Evolutionary conservation across 2,888 invertebrate species (phyloP), one percentile per base, ranked within the genome.

Genomic region (Liodrosophila aerea): DNA sequence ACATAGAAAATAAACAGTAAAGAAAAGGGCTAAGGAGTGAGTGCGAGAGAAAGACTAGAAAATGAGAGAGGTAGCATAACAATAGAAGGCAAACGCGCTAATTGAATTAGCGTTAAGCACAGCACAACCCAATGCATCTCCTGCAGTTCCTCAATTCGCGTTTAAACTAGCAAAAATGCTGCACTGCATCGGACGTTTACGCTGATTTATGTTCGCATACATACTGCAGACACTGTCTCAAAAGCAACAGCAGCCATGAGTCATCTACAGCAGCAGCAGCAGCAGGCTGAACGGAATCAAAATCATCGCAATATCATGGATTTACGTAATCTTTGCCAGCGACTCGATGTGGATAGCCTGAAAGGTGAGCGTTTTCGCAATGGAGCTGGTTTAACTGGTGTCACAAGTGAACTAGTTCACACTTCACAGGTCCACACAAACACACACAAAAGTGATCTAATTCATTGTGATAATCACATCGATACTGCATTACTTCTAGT

Each of bases 261-360:
- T 1, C 33, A 47, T 30, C 30, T 30, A 31, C 15, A 18, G 27
- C 40, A 36, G 2, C 29, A 34, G 27, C 57, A 57, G 15, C 51
- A 45, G 29, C 29, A 31, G 40, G 27, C 53, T 5, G 36, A 47
- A 8, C 37, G 39, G 13, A 45, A 34, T 1, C 45, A 49, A 2
- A 36, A 11, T 1, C 30, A 60, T 11, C 49, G 34, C 4, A 54
- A 64, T 11, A 51, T 52, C n/a, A 88, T 88, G 88, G 89, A 89
- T 74, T 82, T 89, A 43, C 85, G 83, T 56, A 87, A 86, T 74
- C 69, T 89, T 31, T 89, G 88, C 63, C 87, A 86, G 51, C 87
- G 88, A 57, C 64, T 88, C 47, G 87, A 89, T 73, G 76, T 88
- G 72, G 88, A 88, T 29, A 75, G 81, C 63, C 69, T 89, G 8